Evolutionary conservation across 1,140 invertebrate genomes (phyloP), one percentile per base, ranked within the genome.

Genomic region (Heliconius himera): DNA sequence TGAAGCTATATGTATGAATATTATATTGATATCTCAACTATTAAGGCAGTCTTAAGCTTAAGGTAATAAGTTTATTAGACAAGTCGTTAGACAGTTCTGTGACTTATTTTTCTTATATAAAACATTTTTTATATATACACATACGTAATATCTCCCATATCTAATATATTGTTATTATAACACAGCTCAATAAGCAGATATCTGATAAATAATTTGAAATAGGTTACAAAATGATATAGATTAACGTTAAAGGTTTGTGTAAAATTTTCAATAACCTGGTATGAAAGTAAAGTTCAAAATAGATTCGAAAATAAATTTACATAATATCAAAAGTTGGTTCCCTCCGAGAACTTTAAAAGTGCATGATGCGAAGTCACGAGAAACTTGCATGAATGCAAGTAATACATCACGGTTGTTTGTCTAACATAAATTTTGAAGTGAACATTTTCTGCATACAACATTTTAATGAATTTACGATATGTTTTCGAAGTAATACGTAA

Each of bases 391-490:
- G 70, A 38, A 29, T 38, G 5, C 9, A n/a, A 36, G 70, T 38
- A 71, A 71, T 71, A 71, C 29, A 71, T 71, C 70, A 71, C 4
- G 29, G 70, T 71, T 71, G 70, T 71, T 71, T 71, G 70, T 71
- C 33, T 71, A 71, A 18, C 9, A 71, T 71, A 71, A n/a, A 71
- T 71, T 38, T 33, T 71, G 16, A 11, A 38, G 70, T 38, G 70
- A 71, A 71, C 20, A 38, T 71, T 71, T 71, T 33, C 1, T 38
- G 36, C 29, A 71, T 71, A 71, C 20, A 71, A 71, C 9, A 20
- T 71, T 20, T 71, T 18, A 71, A 66, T 66, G 22, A 66, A 66
- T 66, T 66, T 26, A 29, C 22, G 56, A 66, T 66, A 29, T 13
- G 60, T 66, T 66, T 26, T 11, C 26, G 4, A 66, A 66, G 26